phyloP scores from a whole-genome alignment of 92 coral and sea anemone species.

The Epizoanthus fatuus region DNA sequence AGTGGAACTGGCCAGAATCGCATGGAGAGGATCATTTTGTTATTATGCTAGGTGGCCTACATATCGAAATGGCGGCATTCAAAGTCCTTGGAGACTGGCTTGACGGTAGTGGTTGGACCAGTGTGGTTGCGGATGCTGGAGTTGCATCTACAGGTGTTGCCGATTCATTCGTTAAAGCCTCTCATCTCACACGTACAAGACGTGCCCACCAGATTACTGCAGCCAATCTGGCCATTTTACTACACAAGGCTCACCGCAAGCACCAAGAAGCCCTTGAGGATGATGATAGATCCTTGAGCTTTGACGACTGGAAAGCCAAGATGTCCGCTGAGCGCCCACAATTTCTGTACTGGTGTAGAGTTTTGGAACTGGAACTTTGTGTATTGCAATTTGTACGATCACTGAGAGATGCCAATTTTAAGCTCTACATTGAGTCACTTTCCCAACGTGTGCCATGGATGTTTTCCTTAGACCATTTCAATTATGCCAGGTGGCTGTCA shows the following conservation, averaged over 20 bases:
- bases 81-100: conserved; percentile 40
- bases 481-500: conserved; percentile 77
- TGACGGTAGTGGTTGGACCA: conserved; percentile 31
- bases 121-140: conserved; percentile 24
- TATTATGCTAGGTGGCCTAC: conserved; percentile 43
- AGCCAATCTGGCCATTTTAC: conserved; percentile 24
- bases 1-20: conserved; percentile 47
- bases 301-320: conserved; percentile 42
- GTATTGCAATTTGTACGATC: conserved; percentile 60
- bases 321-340: conserved; percentile 49
- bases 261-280: conserved; percentile 1
- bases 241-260: background rate
- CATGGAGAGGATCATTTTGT: conserved; percentile 32
- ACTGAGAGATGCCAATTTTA: conserved; percentile 52
- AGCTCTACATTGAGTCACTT: conserved; percentile 43
- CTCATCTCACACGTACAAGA: conserved; percentile 24
- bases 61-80: conserved; percentile 46
- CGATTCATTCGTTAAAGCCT: background rate
- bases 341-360: conserved; percentile 66
- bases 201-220: conserved; percentile 40
- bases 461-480: conserved; percentile 43
- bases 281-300: conserved; percentile 5
- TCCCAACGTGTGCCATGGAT: conserved; percentile 59
- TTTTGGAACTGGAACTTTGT: conserved; percentile 53
- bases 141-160: conserved; percentile 6